phyloP scores from a whole-genome alignment of 2,797 vertebrate species.

The Schizopygopsis malacanthus region DNA sequence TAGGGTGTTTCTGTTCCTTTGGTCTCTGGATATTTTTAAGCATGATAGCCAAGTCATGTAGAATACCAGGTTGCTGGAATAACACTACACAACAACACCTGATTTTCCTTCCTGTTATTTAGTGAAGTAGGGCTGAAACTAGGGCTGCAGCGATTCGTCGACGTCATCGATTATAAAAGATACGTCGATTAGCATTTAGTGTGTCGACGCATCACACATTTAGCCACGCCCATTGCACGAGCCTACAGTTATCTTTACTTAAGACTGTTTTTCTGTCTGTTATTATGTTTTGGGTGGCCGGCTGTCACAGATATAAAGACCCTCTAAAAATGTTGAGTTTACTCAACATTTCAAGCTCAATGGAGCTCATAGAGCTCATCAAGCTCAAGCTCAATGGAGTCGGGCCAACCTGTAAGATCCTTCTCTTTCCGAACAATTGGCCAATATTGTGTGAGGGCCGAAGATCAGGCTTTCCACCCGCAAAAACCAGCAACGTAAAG shows the following conservation, averaged over 20 bases:
- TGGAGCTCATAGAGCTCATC: neutral
- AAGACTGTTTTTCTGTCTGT: too few relatives aligned
- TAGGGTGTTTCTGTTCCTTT: conserved; percentile 20
- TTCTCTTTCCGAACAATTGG: conserved; percentile 41
- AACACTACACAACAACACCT: neutral
- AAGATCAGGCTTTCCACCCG: conserved; percentile 44
- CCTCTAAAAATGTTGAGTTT: conserved; percentile 24
- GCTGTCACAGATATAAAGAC: conserved; percentile 19
- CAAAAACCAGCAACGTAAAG: conserved; percentile 38
- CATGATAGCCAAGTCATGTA: neutral
- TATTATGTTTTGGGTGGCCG: neutral
- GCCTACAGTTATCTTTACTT: too few relatives aligned
- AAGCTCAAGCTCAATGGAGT: conserved; percentile 13
- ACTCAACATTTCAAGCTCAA: conserved; percentile 5
- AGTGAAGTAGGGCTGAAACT: neutral
- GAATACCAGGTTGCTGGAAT: conserved; percentile 17
- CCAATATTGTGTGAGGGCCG: conserved; percentile 34
- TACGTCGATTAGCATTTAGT: too few relatives aligned
- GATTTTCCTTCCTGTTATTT: conserved; percentile 35
- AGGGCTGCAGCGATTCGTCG: too few relatives aligned
- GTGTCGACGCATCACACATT: too few relatives aligned
- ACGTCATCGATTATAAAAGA: too few relatives aligned
- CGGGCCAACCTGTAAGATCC: conserved; percentile 24
- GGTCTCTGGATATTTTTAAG: conserved; percentile 43
- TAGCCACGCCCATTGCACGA: too few relatives aligned